phyloP scores from a whole-genome alignment of 2,113 vertebrate species.

The Argyrosomus japonicus region DNA sequence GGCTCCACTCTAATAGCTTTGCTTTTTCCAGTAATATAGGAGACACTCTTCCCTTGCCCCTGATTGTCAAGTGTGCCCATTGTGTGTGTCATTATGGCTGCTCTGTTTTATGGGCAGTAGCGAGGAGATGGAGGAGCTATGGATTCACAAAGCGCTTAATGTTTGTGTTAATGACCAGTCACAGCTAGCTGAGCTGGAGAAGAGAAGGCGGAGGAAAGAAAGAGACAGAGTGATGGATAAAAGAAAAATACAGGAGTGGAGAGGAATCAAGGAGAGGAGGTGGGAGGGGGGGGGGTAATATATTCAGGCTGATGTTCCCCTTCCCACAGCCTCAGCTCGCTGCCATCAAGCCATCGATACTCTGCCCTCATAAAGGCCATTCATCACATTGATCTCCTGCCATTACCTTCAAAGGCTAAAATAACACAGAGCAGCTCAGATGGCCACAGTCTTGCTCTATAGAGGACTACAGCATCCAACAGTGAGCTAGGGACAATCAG shows the following conservation, averaged over 20 bases:
- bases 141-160: constrained; percentile 75
- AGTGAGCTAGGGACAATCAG: constrained; percentile 27
- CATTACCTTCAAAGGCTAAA: constrained; percentile 78
- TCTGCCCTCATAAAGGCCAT: constrained; percentile 75
- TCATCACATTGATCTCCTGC: constrained; percentile 81
- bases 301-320: constrained; percentile 68
- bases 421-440: constrained; percentile 70
- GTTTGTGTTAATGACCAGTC: constrained; percentile 79
- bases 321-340: constrained; percentile 61
- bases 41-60: constrained; percentile 53
- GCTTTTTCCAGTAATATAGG: constrained; percentile 60
- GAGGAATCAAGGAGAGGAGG: constrained; percentile 40
- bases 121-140: constrained; percentile 68
- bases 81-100: constrained; percentile 69
- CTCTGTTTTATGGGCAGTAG: constrained; percentile 68
- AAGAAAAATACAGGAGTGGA: constrained; percentile 55
- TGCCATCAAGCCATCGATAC: constrained; percentile 75
- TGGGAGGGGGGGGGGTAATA: constrained; percentile 38
- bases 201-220: constrained; percentile 42
- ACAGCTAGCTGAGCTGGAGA: constrained; percentile 59
- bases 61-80: constrained; percentile 70
- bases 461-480: constrained; percentile 38
- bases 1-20: constrained; percentile 67
- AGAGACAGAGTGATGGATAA: constrained; percentile 56
- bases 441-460: constrained; percentile 40